Conservation (phyloP, 2,888 invertebrate species). For the Cryptophagus acutangulus region DNA sequence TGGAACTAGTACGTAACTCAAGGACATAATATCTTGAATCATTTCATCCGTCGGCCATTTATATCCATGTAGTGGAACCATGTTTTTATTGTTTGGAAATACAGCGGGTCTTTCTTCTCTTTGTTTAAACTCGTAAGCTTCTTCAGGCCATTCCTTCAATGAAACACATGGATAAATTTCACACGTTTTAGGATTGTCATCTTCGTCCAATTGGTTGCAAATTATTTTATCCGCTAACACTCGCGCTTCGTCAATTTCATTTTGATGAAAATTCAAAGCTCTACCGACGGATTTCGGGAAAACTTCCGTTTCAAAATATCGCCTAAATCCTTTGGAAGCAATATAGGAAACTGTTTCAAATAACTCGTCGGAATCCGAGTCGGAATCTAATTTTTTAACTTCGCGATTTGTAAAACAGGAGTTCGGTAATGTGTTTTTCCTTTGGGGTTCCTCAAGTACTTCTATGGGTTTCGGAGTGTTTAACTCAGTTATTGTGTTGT, state of each 20-base stretch:
- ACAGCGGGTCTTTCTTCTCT: constrained; percentile 55
- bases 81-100: constrained; percentile 32
- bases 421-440: constrained; percentile 50
- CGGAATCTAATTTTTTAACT: constrained; percentile 44
- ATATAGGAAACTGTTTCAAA: constrained; percentile 49
- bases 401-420: constrained; percentile 51
- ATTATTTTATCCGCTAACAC: constrained; percentile 65
- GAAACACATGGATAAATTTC: constrained; percentile 70
- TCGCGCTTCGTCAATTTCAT: constrained; percentile 53
- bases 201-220: constrained; percentile 46
- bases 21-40: constrained; percentile 60
- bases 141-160: constrained; percentile 68
- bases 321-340: constrained; percentile 64
- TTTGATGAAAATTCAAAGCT: constrained; percentile 54
- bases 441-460: constrained; percentile 25
- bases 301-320: constrained; percentile 58
- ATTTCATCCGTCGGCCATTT: constrained; percentile 68
- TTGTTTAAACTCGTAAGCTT: constrained; percentile 64
- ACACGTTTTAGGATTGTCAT: constrained; percentile 50
- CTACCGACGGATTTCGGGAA: constrained; percentile 58
- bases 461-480: constrained; percentile 28
- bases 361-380: constrained; percentile 31
- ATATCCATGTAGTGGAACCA: constrained; percentile 45
- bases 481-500: constrained; percentile 14
- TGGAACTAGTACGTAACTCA: constrained; percentile 68